A percentile compares a stretch with the other conserved stretches of the same genome.
Conservation (phyloP, 2,888 invertebrate genomes). For the Pachliopta kotzebuea region DNA sequence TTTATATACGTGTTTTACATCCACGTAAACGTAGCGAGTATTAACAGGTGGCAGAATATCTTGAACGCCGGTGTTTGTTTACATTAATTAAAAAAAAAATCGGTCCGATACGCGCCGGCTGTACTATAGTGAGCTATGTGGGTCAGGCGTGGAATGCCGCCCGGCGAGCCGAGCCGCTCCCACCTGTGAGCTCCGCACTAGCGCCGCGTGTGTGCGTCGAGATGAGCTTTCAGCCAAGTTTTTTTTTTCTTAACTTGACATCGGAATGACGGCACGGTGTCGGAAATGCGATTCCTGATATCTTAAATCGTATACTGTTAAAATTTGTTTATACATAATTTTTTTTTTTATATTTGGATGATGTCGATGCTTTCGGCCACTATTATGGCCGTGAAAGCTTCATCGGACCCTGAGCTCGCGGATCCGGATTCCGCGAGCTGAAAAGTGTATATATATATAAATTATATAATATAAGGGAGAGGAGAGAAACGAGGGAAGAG, state of each 20-base stretch:
- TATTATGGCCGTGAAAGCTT: too few relatives aligned
- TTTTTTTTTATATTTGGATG: too few relatives aligned
- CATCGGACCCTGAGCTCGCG: too few relatives aligned
- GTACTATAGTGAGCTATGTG: conserved; percentile 55
- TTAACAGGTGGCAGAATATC: conserved; percentile 8
- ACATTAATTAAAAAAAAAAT: conserved; percentile 28
- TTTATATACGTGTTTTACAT: background rate
- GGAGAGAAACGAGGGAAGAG: too few relatives aligned
- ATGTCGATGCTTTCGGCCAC: too few relatives aligned
- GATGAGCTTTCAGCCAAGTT: conserved; percentile 30
- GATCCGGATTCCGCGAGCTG: too few relatives aligned
- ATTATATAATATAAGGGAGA: too few relatives aligned
- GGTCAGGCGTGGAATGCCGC: conserved; percentile 75
- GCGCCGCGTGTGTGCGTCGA: conserved; percentile 33
- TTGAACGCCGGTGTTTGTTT: conserved; percentile 27
- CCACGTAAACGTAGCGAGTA: background rate
- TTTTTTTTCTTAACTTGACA: conserved; percentile 16
- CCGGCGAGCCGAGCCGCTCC: conserved; percentile 71
- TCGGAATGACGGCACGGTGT: conserved; percentile 18
- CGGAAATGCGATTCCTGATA: conserved; percentile 24
- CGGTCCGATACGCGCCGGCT: conserved; percentile 38
- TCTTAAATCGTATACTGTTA: background rate
- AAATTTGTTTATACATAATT: background rate
- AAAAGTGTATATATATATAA: too few relatives aligned
- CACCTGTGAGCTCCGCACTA: conserved; percentile 51